A percentile compares a stretch with the other conserved stretches of the same genome.
These are phyloP conservation scores for Tyto alba DNA, from an alignment of 2,113 vertebrate genomes.

Conservation along the genomic window DNA sequence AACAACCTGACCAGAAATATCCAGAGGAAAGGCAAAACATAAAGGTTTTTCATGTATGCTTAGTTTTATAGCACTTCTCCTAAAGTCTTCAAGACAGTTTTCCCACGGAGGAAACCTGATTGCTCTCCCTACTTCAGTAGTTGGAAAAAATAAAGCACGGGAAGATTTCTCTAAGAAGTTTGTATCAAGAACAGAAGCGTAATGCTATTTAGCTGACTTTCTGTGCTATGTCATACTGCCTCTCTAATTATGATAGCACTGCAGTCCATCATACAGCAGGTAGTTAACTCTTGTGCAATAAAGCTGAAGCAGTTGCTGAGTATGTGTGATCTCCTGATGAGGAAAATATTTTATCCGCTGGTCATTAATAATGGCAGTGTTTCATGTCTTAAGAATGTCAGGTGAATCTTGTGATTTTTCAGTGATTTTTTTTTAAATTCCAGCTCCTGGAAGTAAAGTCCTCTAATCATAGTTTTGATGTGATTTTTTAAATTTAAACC, in stretches of 20 bases:
- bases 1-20: neutral
- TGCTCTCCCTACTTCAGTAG: accelerated
- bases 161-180: neutral
- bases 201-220: neutral
- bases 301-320: neutral
- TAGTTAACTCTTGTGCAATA: neutral
- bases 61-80: neutral
- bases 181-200: neutral
- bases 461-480: neutral
- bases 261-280: neutral
- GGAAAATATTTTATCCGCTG: neutral
- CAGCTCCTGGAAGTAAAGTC: neutral
- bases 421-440: neutral
- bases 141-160: neutral
- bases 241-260: neutral
- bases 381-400: neutral
- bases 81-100: neutral
- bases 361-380: neutral
- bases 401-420: neutral
- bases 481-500: neutral
- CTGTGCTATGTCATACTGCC: neutral
- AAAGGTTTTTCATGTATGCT: neutral
- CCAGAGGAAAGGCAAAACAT: neutral
- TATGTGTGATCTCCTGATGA: neutral
- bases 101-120: neutral